A percentile compares a stretch with the other conserved stretches of the same genome.
Conservation (phyloP, 1,140 invertebrate genomes). For the Pomacea maculata region DNA sequence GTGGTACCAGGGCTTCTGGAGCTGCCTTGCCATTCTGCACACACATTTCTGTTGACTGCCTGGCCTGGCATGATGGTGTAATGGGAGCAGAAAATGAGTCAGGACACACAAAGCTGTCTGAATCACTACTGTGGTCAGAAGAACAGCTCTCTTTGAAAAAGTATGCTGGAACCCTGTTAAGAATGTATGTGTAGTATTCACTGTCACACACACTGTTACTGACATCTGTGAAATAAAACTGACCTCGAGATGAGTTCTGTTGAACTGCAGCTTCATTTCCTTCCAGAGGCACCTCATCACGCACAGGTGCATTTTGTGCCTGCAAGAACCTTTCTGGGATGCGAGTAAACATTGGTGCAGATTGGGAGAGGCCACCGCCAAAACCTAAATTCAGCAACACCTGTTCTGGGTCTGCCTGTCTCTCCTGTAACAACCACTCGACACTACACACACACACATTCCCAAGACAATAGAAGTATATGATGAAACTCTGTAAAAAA, state of each 20-base stretch:
- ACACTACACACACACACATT: conserved; percentile 27
- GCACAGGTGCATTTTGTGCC: conserved; percentile 8
- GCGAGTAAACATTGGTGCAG: conserved; percentile 23
- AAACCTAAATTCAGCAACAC: conserved; percentile 39
- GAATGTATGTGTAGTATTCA: conserved; percentile 18
- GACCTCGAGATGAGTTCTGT: conserved; percentile 12
- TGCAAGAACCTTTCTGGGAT: conserved; percentile 38
- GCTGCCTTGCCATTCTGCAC: no score
- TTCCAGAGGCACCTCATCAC: conserved; percentile 18
- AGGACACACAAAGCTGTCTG: no score
- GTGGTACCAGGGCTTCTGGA: no score
- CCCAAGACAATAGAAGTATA: neutral
- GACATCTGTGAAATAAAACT: neutral
- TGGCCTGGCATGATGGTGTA: no score
- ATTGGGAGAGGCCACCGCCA: conserved; percentile 14
- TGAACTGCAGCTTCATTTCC: conserved; percentile 11
- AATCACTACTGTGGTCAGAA: neutral
- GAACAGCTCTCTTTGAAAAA: conserved; percentile 9
- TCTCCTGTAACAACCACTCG: conserved; percentile 39
- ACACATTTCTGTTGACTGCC: no score
- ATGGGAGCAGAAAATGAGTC: no score
- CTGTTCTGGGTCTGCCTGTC: conserved; percentile 38
- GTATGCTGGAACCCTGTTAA: conserved; percentile 18
- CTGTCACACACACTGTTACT: neutral
- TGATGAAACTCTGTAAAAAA: no score